phyloP scores from a whole-genome alignment of 1,140 invertebrate genomes.

The Drosophila mojavensis region DNA sequence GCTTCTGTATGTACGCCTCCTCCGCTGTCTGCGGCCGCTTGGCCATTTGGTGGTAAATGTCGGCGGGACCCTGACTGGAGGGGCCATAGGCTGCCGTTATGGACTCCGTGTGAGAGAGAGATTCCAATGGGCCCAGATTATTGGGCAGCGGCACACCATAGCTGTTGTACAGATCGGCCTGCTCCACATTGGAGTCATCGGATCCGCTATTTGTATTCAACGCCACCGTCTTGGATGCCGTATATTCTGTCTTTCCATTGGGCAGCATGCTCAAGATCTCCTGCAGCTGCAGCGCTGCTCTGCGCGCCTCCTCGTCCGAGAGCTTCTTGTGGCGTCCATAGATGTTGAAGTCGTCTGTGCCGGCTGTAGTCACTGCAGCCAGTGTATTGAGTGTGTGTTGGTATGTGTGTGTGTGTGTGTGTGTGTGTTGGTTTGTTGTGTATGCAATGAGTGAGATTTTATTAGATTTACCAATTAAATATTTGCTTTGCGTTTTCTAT shows the following conservation, averaged over 20 bases:
- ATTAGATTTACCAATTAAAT: constrained; percentile 77
- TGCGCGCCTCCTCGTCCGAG: constrained; percentile 67
- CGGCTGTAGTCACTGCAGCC: constrained; percentile 49
- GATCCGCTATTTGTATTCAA: constrained; percentile 53
- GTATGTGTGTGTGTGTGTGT: constrained; percentile 23
- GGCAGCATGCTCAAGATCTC: constrained; percentile 77
- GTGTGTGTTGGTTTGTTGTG: constrained; percentile 50
- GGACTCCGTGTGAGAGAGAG: constrained; percentile 78
- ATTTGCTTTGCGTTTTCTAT: constrained; percentile 58
- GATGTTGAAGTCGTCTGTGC: constrained; percentile 76
- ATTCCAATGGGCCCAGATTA: constrained; percentile 76
- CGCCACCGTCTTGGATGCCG: constrained; percentile 74
- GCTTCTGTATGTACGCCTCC: constrained; percentile 76
- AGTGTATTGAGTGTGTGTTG: constrained; percentile 18
- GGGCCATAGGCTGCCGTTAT: constrained; percentile 75
- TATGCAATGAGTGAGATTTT: constrained; percentile 78
- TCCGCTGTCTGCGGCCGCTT: constrained; percentile 65
- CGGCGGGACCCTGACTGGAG: constrained; percentile 48
- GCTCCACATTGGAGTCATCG: constrained; percentile 47
- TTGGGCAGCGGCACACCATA: constrained; percentile 69
- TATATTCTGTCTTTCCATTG: constrained; percentile 78
- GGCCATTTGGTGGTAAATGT: constrained; percentile 80
- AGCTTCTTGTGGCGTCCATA: constrained; percentile 79
- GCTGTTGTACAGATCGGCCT: constrained; percentile 61
- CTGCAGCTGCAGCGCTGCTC: constrained; percentile 72